Evolutionary conservation across 2,888 invertebrate genomes (phyloP).

Genomic region (Luperina testacea): DNA sequence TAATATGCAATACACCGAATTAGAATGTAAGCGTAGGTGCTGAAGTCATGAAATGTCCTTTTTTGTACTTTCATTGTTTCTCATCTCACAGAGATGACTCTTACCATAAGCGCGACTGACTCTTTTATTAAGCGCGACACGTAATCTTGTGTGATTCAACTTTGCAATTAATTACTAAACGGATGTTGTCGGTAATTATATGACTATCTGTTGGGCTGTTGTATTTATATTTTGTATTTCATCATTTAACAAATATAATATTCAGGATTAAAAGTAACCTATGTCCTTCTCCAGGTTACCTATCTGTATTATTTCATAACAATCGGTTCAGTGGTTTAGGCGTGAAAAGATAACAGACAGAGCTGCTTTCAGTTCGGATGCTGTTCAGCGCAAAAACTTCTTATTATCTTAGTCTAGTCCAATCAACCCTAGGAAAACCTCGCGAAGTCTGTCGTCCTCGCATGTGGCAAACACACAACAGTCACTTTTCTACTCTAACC

Average conservation of each 20-base stretch:
- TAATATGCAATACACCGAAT: neutral
- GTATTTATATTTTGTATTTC: neutral
- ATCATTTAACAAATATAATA: neutral
- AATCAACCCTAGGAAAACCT: neutral
- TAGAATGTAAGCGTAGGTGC: neutral
- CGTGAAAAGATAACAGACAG: neutral
- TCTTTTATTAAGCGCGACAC: neutral
- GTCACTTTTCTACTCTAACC: neutral
- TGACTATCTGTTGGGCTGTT: neutral
- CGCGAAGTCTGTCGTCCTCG: neutral
- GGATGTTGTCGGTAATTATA: constrained; percentile 14
- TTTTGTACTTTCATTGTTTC: neutral
- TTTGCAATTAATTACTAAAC: constrained; percentile 27
- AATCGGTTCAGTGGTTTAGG: neutral
- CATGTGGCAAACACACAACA: neutral
- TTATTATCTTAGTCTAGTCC: neutral
- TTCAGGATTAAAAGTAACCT: neutral
- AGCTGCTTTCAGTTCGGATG: neutral
- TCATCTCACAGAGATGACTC: neutral
- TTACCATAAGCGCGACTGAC: neutral
- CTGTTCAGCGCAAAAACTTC: neutral
- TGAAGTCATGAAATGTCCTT: neutral
- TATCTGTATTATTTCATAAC: neutral
- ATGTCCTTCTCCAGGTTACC: neutral
- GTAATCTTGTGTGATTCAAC: constrained; percentile 20